phyloP scores from a whole-genome alignment of 2,888 invertebrate species.

The Allophyes oxyacanthae region DNA sequence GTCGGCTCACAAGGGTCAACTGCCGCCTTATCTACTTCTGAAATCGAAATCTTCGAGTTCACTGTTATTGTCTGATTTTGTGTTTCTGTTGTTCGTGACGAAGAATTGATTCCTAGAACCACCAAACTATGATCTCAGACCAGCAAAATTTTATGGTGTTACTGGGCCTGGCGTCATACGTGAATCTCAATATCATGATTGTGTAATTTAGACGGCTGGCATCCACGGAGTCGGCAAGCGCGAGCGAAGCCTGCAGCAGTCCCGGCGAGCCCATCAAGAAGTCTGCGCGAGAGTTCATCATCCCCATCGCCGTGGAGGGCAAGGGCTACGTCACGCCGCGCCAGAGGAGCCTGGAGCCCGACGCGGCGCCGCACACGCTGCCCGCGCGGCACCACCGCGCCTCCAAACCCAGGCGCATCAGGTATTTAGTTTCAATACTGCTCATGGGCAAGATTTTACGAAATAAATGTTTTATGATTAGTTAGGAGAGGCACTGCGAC shows the following conservation, averaged over 20 bases:
- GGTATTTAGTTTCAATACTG: constrained; percentile 74
- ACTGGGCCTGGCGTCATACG: too few relatives aligned
- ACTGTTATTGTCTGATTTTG: too few relatives aligned
- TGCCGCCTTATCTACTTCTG: too few relatives aligned
- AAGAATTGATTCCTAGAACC: too few relatives aligned
- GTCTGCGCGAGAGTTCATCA: constrained; percentile 96
- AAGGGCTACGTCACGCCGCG: constrained; percentile 95
- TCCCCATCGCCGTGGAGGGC: constrained; percentile 97
- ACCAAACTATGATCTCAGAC: too few relatives aligned
- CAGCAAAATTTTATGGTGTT: too few relatives aligned
- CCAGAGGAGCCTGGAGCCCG: constrained; percentile 93
- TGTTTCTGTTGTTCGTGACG: too few relatives aligned
- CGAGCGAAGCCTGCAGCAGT: constrained; percentile 82
- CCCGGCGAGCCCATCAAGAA: constrained; percentile 93
- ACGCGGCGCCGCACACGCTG: constrained; percentile 78
- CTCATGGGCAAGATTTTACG: too few relatives aligned
- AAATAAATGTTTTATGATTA: not conserved
- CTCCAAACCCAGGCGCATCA: constrained; percentile 90
- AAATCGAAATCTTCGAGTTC: too few relatives aligned
- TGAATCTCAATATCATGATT: not conserved
- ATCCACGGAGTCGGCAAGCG: constrained; percentile 91
- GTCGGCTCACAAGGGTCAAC: too few relatives aligned
- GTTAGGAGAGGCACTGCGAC: too few relatives aligned
- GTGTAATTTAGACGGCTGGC: constrained; percentile 81
- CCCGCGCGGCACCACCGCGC: constrained; percentile 63